Evolutionary conservation across 2,113 vertebrate species (phyloP), one percentile per base, ranked within the genome.

Genomic region (Formicarius rufipectus): DNA sequence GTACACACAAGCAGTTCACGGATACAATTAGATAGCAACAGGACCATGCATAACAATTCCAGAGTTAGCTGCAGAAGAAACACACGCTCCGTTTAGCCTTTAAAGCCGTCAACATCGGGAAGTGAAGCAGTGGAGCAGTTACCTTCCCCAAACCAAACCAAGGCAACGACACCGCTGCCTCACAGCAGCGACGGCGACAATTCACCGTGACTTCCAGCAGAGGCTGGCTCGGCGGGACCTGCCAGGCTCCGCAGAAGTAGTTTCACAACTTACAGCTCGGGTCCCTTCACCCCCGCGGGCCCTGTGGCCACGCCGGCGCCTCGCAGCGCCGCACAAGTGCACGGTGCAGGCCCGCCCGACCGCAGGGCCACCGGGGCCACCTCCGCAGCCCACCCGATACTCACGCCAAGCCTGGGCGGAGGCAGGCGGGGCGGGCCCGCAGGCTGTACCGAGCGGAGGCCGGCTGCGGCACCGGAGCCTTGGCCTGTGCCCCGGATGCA

Each of bases 91-190:
- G 8, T 37, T 40, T 6, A 15, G 13, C 4, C 68, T 47, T 7
- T 14, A 8, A 30, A 22, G 6, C 8, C 28, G 14, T 2, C 33
- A 78, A 30, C 5, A 52, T 8, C 56, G 8, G 12, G 7, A n/a
- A 23, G 4, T 44, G 9, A 39, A 45, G 20, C 21, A 40, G n/a
- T 0, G 7, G 7, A 33, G 11, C 5, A 17, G 30, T 22, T 22
- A 31, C 20, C 13, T 40, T 45, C 30, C 27, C 33, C 4, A 14
- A 3, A 24, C 2, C 30, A 24, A 6, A 71, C 14, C 9, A 18
- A 21, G 0, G 9, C 2, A 22, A 9, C 3, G 44, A 14, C n/a
- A 4, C 35, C 0, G 21, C 22, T 3, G 10, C 1, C 21, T 10
- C 58, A 14, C 44, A 9, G 21, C 0, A 27, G 14, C 35, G 7